Evolutionary conservation across 2,113 vertebrate species (phyloP).

Genomic region (Tylochromis polylepis): DNA sequence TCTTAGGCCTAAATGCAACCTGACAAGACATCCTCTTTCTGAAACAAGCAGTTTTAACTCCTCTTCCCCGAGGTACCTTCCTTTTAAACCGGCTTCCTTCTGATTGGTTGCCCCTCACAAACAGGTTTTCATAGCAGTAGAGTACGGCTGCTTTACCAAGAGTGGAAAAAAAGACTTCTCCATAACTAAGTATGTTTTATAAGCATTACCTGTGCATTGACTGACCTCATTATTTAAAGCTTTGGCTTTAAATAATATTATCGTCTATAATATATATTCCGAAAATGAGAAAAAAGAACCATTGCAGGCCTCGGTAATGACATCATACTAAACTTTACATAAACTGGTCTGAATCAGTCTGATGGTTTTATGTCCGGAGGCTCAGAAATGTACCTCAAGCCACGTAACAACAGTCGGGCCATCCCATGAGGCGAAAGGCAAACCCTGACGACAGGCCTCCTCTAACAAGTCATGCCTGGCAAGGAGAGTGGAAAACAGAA

Average conservation of each 20-base stretch:
- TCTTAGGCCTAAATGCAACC: too few relatives aligned
- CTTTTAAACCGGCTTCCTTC: neutral
- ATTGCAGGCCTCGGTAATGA: neutral
- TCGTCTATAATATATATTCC: neutral
- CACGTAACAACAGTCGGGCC: slow-evolving; percentile 92
- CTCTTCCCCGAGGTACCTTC: neutral
- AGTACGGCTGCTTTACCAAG: neutral
- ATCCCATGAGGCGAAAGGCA: slow-evolving; percentile 91
- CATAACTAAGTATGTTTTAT: neutral
- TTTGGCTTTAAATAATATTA: neutral
- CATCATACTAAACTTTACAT: neutral
- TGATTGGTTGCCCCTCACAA: neutral
- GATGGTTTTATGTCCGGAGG: neutral
- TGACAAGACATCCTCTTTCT: neutral
- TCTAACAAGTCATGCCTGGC: slow-evolving; percentile 86
- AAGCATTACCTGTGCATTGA: neutral
- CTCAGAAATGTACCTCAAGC: slow-evolving; percentile 80
- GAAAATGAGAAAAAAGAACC: neutral
- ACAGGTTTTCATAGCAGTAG: neutral
- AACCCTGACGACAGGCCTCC: slow-evolving; percentile 89
- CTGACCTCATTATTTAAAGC: neutral
- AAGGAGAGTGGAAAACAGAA: slow-evolving; percentile 11
- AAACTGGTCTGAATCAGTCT: neutral
- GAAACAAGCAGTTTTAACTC: neutral
- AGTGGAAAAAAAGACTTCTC: neutral